Conservation (phyloP, 2,113 vertebrate species). For the Haemorhous mexicanus region DNA sequence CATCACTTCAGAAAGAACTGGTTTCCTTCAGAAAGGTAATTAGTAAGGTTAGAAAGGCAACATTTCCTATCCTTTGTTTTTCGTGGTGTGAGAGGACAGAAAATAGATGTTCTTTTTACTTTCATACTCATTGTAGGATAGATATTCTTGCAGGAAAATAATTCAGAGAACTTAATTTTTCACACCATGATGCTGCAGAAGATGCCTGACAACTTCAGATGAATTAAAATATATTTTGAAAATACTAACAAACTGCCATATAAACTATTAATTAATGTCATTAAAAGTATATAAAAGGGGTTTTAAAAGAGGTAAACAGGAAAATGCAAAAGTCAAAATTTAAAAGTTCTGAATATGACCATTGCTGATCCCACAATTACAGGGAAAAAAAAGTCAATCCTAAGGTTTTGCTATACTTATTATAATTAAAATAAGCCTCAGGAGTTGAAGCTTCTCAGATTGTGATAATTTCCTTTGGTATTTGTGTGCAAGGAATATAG, state of each 20-base stretch:
- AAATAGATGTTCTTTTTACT: neutral
- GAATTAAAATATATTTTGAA: neutral
- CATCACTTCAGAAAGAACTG: neutral
- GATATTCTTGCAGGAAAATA: neutral
- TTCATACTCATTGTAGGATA: neutral
- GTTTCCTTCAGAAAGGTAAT: neutral
- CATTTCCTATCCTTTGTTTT: neutral
- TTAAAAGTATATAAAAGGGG: neutral
- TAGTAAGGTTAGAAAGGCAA: neutral
- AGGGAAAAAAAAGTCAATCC: neutral
- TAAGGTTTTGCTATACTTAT: neutral
- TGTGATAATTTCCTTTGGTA: conserved; percentile 34
- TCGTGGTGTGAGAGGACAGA: neutral
- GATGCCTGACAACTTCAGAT: neutral
- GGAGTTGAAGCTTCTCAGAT: neutral
- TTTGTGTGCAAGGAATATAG: conserved; percentile 19
- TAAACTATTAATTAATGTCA: neutral
- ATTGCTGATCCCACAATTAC: neutral
- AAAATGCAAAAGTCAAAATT: neutral
- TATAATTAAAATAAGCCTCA: conserved; percentile 38
- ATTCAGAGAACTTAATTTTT: neutral
- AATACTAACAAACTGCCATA: neutral
- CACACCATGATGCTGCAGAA: neutral
- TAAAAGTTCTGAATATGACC: neutral
- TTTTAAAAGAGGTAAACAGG: neutral